These are phyloP conservation scores for Pionites leucogaster DNA, from an alignment of 2,113 vertebrate genomes.

Conservation along the genomic window DNA sequence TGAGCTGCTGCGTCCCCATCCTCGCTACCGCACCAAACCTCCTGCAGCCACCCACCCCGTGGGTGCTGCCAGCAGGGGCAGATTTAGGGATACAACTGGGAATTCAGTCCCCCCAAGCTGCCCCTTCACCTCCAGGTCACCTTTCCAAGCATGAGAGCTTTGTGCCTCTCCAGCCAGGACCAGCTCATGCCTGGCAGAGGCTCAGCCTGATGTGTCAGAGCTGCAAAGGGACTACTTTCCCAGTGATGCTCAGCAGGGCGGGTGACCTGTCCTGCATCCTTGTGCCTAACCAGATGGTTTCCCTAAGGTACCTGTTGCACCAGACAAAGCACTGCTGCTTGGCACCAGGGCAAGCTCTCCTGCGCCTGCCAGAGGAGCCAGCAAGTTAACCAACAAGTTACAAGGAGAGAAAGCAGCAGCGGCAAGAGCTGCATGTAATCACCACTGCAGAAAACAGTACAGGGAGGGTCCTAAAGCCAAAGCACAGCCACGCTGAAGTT, in stretches of 20 bases:
- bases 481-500: neutral
- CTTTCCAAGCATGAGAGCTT: neutral
- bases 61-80: rapidly evolving
- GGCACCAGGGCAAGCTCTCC: neutral
- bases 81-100: neutral
- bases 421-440: conserved; percentile 13
- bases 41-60: neutral
- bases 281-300: neutral
- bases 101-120: neutral
- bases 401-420: neutral
- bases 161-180: neutral
- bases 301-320: neutral
- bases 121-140: neutral
- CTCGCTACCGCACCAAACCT: rapidly evolving
- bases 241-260: rapidly evolving
- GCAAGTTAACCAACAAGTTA: conserved; percentile 58
- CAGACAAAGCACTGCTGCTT: neutral
- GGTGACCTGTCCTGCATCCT: neutral
- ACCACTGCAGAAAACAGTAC: conserved; percentile 15
- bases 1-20: neutral
- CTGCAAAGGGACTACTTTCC: neutral
- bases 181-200: neutral
- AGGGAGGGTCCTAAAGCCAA: neutral
- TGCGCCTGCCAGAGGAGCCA: neutral
- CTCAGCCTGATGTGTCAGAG: rapidly evolving